These are phyloP conservation scores for Unio pictorum DNA, from an alignment of 2,888 invertebrate genomes.

Conservation along the genomic window DNA sequence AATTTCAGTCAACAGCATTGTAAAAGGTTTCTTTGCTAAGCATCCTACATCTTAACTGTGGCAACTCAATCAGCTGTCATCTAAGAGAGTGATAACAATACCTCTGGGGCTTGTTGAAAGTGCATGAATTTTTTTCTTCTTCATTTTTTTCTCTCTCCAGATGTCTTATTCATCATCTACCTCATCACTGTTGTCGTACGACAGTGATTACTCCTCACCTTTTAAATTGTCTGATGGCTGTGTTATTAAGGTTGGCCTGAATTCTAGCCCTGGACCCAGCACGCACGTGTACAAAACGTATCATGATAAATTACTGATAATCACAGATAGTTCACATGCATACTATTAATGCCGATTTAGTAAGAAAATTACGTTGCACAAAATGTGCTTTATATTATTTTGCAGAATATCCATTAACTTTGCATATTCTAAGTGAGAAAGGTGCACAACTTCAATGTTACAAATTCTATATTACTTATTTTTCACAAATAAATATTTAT, in stretches of 20 bases:
- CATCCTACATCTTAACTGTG: too few relatives aligned
- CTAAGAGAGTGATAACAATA: neutral
- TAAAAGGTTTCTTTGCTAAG: too few relatives aligned
- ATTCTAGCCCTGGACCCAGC: constrained; percentile 38
- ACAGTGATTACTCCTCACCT: constrained; percentile 60
- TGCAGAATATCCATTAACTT: neutral
- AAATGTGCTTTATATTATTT: neutral
- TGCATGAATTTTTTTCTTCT: neutral
- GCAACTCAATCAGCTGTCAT: neutral
- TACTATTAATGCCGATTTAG: too few relatives aligned
- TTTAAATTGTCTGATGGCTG: constrained; percentile 61
- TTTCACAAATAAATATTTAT: too few relatives aligned
- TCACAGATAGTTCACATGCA: too few relatives aligned
- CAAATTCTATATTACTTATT: too few relatives aligned
- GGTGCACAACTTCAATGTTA: too few relatives aligned
- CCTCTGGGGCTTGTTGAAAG: neutral
- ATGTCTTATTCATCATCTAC: constrained; percentile 65
- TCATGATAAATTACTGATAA: constrained; percentile 78
- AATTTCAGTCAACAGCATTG: too few relatives aligned
- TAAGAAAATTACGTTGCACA: neutral
- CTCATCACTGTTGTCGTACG: constrained; percentile 60
- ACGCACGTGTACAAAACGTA: constrained; percentile 88
- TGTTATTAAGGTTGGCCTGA: constrained; percentile 61
- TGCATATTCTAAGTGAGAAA: too few relatives aligned
- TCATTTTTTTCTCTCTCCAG: constrained; percentile 32